Conservation (phyloP, 2,888 invertebrate genomes). For the Brachyopa scutellaris region DNA sequence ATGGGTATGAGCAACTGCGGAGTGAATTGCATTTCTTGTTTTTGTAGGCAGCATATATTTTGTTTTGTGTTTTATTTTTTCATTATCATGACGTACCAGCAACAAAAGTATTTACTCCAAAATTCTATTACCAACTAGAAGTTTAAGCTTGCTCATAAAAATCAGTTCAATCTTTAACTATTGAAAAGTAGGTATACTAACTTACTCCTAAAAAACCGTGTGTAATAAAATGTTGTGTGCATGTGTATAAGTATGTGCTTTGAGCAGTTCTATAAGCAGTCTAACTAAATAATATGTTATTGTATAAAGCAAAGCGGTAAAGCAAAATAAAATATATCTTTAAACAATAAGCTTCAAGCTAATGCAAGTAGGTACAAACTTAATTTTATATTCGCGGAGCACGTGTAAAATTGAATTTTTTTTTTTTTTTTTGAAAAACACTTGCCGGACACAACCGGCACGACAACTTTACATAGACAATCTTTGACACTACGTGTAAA, state of each 20-base stretch:
- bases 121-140: no score
- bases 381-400: background rate
- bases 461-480: conserved; percentile 3
- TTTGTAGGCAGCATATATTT: no score
- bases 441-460: conserved; percentile 30
- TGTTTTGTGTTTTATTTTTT: no score
- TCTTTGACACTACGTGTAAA: background rate
- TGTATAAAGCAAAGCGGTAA: conserved; percentile 48
- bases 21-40: no score
- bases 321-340: conserved; percentile 20
- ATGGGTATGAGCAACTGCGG: no score
- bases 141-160: no score
- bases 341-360: conserved; percentile 24
- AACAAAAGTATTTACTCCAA: no score
- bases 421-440: background rate
- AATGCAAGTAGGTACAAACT: conserved; percentile 44
- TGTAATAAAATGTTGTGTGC: no score
- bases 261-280: conserved; percentile 36
- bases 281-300: background rate
- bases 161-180: no score
- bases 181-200: no score
- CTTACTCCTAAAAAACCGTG: no score
- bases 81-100: no score
- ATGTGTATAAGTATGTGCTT: conserved; percentile 11
- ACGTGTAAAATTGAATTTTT: conserved; percentile 27